These are phyloP conservation scores for Hozukius guyotensis DNA, from an alignment of 2,797 vertebrate species.

Conservation along the genomic window DNA sequence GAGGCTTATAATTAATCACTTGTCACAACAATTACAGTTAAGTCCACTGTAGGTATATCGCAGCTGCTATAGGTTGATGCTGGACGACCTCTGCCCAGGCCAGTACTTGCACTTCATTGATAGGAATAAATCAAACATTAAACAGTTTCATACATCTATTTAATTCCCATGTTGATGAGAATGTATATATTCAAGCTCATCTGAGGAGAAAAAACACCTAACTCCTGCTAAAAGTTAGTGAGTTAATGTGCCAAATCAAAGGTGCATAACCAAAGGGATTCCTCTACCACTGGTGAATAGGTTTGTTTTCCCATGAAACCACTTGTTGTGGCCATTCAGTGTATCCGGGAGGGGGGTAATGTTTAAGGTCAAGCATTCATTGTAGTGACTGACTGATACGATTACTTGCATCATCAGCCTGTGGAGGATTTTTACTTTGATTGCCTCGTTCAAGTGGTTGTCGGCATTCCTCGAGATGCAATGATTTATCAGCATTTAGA, in stretches of 20 bases:
- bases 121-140: neutral
- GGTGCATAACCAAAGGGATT: neutral
- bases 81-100: neutral
- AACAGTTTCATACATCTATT: constrained; percentile 1
- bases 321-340: too few species aligned
- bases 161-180: neutral
- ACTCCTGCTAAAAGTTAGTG: neutral
- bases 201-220: neutral
- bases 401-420: constrained; percentile 30
- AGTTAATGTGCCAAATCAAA: neutral
- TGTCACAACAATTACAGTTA: neutral
- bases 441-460: constrained; percentile 12
- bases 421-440: constrained; percentile 16
- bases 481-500: constrained; percentile 30
- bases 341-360: too few species aligned
- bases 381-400: neutral
- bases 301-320: neutral
- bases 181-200: neutral
- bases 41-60: neutral
- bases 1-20: neutral
- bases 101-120: neutral
- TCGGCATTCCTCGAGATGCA: constrained; percentile 13
- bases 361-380: constrained; percentile 17
- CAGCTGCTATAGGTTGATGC: neutral
- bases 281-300: neutral